These are phyloP conservation scores for Cyanoramphus novaezelandiae DNA, from an alignment of 2,113 vertebrate species.

Conservation along the genomic window DNA sequence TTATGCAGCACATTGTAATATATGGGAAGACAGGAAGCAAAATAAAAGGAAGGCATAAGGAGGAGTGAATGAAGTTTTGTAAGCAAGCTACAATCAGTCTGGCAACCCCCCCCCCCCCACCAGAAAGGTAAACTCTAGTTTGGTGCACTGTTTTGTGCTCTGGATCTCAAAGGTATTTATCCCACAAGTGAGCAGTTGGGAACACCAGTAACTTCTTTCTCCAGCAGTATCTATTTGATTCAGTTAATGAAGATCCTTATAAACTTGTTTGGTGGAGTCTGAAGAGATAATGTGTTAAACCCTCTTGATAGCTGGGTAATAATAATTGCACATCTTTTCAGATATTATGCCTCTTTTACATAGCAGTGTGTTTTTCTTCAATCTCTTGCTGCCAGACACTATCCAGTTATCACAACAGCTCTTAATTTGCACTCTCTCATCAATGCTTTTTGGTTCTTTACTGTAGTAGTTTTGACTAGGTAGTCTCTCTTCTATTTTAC, in stretches of 20 bases:
- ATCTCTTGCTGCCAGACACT: neutral
- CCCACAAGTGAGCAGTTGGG: neutral
- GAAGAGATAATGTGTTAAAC: neutral
- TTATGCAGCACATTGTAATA: neutral
- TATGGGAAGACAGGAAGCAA: neutral
- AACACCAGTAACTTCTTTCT: neutral
- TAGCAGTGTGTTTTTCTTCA: neutral
- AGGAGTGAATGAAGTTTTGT: neutral
- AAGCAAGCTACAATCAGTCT: neutral
- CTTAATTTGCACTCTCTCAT: neutral
- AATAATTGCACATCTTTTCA: neutral
- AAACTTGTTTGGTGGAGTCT: neutral
- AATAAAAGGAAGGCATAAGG: neutral
- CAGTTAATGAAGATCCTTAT: neutral
- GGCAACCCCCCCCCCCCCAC: no score
- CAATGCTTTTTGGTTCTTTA: neutral
- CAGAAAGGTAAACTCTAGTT: neutral
- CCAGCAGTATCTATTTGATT: neutral
- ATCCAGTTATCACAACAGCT: neutral
- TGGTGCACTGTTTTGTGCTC: neutral
- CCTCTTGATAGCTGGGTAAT: neutral
- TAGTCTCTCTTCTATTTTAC: neutral
- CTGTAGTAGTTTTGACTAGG: neutral
- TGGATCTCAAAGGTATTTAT: neutral
- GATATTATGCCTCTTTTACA: neutral